Percentiles rank a stretch among this genome's conserved stretches.
Conservation (phyloP, 2,888 invertebrate species). For the Netelia inedita region DNA sequence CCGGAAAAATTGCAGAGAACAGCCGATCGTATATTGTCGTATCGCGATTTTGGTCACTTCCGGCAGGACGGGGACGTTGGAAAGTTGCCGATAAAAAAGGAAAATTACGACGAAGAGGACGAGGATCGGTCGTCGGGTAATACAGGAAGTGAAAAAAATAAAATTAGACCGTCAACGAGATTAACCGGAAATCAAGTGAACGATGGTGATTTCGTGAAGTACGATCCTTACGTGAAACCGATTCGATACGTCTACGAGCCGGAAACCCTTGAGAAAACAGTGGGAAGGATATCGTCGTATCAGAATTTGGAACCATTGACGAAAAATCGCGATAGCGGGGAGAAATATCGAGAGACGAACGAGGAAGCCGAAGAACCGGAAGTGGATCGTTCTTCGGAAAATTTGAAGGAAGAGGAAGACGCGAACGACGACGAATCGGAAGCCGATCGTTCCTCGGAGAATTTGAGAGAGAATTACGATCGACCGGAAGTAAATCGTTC, state of each 20-base stretch:
- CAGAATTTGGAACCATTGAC: slow-evolving; percentile 18
- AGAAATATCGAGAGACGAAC: slow-evolving; percentile 12
- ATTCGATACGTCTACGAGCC: slow-evolving; percentile 76
- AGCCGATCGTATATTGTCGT: slow-evolving; percentile 61
- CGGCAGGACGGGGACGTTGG: background rate
- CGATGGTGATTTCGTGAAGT: slow-evolving; percentile 71
- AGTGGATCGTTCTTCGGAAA: slow-evolving; percentile 58
- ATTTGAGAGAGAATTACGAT: slow-evolving; percentile 13
- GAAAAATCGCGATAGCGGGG: slow-evolving; percentile 7
- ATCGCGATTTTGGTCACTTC: slow-evolving; percentile 25
- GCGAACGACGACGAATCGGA: slow-evolving; percentile 22
- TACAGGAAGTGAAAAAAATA: background rate
- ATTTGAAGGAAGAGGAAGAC: slow-evolving; percentile 26
- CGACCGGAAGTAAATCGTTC: background rate
- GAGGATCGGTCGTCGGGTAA: slow-evolving; percentile 1
- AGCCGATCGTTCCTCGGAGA: slow-evolving; percentile 57
- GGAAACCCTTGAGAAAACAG: slow-evolving; percentile 69
- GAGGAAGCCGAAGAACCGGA: slow-evolving; percentile 21
- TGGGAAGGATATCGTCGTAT: slow-evolving; percentile 53
- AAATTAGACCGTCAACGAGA: slow-evolving; percentile 1
- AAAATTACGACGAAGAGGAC: slow-evolving; percentile 14
- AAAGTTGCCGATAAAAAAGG: background rate
- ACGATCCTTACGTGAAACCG: slow-evolving; percentile 76
- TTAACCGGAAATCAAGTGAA: background rate
- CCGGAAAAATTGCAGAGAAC: slow-evolving; percentile 74